These are phyloP conservation scores for Pangasius macronema DNA, from an alignment of 2,797 vertebrate species.

Conservation along the genomic window DNA sequence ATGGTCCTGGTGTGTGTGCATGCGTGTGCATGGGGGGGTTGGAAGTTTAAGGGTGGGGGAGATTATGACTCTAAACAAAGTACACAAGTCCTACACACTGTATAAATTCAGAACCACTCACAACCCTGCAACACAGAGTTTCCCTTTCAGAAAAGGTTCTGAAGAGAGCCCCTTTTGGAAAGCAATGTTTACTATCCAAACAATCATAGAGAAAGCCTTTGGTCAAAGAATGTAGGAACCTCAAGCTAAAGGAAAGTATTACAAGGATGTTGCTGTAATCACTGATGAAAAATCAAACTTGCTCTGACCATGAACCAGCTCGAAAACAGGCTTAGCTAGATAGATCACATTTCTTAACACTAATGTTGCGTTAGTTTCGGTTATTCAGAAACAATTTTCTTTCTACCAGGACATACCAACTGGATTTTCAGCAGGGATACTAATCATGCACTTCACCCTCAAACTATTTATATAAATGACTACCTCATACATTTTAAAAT, in stretches of 20 bases:
- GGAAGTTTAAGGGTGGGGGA: no score
- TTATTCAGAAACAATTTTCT: not conserved
- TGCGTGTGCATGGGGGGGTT: no score
- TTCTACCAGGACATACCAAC: not conserved
- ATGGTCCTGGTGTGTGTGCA: no score
- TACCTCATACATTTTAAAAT: not conserved
- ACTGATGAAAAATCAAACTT: not conserved
- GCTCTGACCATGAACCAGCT: not conserved
- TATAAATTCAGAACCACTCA: not conserved
- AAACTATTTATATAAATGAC: not conserved
- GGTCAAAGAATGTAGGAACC: not conserved
- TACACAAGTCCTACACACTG: not conserved
- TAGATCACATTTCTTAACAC: not conserved
- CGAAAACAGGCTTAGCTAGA: not conserved
- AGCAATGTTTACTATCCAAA: not conserved
- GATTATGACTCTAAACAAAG: no score
- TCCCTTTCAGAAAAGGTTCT: no score
- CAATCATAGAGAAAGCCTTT: not conserved
- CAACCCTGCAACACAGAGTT: not conserved
- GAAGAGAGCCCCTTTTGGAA: not conserved
- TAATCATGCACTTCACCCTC: not conserved
- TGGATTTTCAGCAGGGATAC: not conserved
- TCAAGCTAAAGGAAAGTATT: not conserved
- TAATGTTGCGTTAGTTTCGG: not conserved
- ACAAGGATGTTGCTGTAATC: not conserved